phyloP scores from a whole-genome alignment of 2,888 invertebrate genomes.

The Aporophyla nigra region DNA sequence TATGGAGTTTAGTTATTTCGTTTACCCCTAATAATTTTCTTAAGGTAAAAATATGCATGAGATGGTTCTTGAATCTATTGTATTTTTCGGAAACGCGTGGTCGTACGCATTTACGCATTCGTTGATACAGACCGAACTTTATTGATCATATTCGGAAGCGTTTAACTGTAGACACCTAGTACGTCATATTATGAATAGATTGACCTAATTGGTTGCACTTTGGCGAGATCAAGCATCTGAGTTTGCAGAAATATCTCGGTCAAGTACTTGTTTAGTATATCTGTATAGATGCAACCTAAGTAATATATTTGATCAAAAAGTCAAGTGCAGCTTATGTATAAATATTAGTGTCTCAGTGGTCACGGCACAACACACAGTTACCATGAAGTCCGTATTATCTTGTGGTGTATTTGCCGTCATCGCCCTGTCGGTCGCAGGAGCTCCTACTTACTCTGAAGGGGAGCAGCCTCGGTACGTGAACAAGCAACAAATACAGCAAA shows the following conservation, averaged over 20 bases:
- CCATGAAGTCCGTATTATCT: constrained; percentile 78
- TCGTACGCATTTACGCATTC: constrained; percentile 17
- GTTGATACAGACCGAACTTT: not conserved
- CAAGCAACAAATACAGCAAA: constrained; percentile 54
- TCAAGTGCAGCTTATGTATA: constrained; percentile 76
- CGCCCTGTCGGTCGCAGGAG: constrained; percentile 64
- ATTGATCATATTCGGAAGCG: not conserved
- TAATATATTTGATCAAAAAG: constrained; percentile 69
- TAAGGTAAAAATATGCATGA: not conserved
- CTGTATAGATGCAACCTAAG: constrained; percentile 75
- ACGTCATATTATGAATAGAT: constrained; percentile 3
- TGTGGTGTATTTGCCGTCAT: constrained; percentile 70
- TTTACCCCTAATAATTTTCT: not conserved
- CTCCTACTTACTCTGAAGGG: constrained; percentile 70
- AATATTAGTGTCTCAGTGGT: constrained; percentile 77
- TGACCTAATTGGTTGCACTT: constrained; percentile 37
- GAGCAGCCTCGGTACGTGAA: constrained; percentile 60
- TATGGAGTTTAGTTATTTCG: not conserved
- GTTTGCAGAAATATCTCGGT: constrained; percentile 78
- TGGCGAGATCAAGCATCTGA: constrained; percentile 59
- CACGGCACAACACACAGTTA: constrained; percentile 71
- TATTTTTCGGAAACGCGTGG: not conserved
- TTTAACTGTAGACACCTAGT: not conserved
- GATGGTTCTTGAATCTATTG: not conserved
- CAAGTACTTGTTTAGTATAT: constrained; percentile 70